These are phyloP conservation scores for Metopolophium dirhodum DNA, from an alignment of 1,140 invertebrate species.

Conservation along the genomic window DNA sequence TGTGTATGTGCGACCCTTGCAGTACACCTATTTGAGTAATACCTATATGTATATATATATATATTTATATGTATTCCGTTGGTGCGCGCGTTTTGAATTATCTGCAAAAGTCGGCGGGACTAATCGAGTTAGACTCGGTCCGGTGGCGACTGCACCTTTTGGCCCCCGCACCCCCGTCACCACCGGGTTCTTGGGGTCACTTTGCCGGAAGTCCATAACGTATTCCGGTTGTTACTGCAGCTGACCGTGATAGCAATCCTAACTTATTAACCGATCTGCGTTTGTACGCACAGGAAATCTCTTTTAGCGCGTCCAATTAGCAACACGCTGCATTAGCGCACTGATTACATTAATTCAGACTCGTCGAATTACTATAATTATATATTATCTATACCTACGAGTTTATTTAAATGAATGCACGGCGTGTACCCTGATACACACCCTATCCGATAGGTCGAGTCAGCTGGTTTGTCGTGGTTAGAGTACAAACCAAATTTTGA, in stretches of 20 bases:
- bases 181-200: neutral
- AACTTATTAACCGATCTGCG: neutral
- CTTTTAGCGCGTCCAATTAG: neutral
- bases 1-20: neutral
- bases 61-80: neutral
- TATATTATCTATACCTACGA: neutral
- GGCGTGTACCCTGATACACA: neutral
- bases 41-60: neutral
- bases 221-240: neutral
- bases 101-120: neutral
- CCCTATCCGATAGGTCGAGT: neutral
- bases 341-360: neutral
- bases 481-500: neutral
- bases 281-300: neutral
- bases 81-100: neutral
- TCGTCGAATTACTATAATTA: neutral
- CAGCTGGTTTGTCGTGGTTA: neutral
- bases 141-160: neutral
- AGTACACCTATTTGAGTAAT: neutral
- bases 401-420: neutral
- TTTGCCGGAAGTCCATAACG: neutral
- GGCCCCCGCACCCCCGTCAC: neutral
- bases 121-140: constrained; percentile 4
- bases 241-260: neutral
- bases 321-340: neutral